phyloP scores from a whole-genome alignment of 2,888 invertebrate genomes.

The Thyatira batis region DNA sequence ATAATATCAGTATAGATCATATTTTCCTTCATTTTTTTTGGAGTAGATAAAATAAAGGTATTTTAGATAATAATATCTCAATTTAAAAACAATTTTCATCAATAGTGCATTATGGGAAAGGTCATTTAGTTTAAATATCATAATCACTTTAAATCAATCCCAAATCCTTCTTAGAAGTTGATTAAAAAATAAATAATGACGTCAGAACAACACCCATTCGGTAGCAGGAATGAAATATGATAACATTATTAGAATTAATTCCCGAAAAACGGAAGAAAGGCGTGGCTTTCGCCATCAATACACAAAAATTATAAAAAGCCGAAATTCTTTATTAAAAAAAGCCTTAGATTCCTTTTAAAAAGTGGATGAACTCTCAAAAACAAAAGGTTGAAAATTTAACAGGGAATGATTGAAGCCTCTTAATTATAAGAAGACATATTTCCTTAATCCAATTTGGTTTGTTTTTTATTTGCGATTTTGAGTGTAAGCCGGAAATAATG shows the following conservation, averaged over 20 bases:
- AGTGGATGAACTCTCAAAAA: conserved; percentile 33
- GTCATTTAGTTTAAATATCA: neutral
- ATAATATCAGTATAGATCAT: no score
- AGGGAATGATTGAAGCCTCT: conserved; percentile 48
- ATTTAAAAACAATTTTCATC: no score
- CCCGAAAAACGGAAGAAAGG: conserved; percentile 46
- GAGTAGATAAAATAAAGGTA: no score
- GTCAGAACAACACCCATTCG: conserved; percentile 58
- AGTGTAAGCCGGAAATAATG: neutral
- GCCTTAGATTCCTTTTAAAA: conserved; percentile 32
- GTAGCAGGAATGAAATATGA: conserved; percentile 63
- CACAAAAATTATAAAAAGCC: conserved; percentile 36
- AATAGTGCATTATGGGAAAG: no score
- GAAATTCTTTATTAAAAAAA: conserved; percentile 27
- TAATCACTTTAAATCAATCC: conserved; percentile 7
- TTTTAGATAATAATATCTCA: no score
- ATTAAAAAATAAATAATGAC: conserved; percentile 60
- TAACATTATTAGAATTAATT: conserved; percentile 59
- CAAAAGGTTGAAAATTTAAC: conserved; percentile 7
- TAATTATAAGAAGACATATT: conserved; percentile 54
- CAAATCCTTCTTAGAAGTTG: neutral
- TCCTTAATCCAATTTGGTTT: conserved; percentile 34
- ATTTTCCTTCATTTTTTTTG: no score
- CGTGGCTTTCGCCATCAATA: conserved; percentile 51
- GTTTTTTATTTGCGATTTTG: neutral